Evolutionary conservation across 2,888 invertebrate genomes (phyloP), one percentile per base, ranked within the genome.

Genomic region (Drosophila seclusa): DNA sequence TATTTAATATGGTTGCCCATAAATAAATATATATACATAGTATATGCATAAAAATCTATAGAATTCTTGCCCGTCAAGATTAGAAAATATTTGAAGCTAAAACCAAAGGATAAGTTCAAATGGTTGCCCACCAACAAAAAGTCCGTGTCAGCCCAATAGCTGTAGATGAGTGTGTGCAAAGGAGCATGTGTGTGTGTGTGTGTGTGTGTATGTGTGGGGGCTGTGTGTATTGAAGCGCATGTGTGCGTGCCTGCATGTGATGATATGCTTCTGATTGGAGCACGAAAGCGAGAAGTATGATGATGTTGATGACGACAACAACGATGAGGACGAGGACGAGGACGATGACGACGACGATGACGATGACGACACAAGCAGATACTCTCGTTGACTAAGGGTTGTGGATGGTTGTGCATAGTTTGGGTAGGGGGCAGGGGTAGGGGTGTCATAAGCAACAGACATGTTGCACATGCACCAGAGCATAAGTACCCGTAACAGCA

Each of bases 371-470:
- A 55, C 55, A 21, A 31, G 52, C 52, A 32, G 52, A 32, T 32
- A 31, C 31, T 29, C 27, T 11, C 29, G 29, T 27, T 27, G 34
- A 21, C 24, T n/a, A 18, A 54, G n/a, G 38, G 11, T 7, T 29
- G 36, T 21, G 32, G 32, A n/a, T 49, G 4, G 29, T 6, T 13
- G 49, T 27, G 49, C 5, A 49, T 24, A 10, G 49, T 27, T 24
- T 27, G 18, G 6, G 1, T 27, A 10, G 18, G 18, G n/a, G n/a
- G 24, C 29, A 57, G 45, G 40, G 40, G 53, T 63, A 60, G 53
- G 65, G 69, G 80, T 72, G 82, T 81, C 82, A 88, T 87, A 88
- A 87, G 86, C 87, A 87, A 86, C 87, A 87, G 87, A 88, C 84
- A 88, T 83, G 88, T 82, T 85, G 82, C 88, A 88, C 88, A 86